These are phyloP conservation scores for Mythimna albipuncta DNA, from an alignment of 2,888 invertebrate genomes.

Conservation along the genomic window DNA sequence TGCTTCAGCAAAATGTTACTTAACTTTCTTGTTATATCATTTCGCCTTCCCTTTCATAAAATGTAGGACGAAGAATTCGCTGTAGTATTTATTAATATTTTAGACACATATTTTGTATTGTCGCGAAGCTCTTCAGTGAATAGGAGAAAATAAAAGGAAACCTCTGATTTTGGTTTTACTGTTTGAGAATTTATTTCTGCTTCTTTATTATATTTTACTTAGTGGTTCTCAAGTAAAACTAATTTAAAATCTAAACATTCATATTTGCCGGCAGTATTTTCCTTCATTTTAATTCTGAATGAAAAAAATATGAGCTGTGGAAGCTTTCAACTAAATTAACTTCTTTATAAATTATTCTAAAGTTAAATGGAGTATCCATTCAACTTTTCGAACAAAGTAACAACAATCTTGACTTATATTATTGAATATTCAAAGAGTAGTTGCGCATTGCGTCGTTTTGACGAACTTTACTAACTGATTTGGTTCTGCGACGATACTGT, in stretches of 20 bases:
- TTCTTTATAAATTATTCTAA: constrained; percentile 25
- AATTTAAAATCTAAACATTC: constrained; percentile 7
- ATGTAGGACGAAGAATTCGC: constrained; percentile 32
- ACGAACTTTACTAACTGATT: constrained; percentile 17
- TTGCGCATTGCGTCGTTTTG: constrained; percentile 51
- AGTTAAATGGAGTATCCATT: constrained; percentile 33
- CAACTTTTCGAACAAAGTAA: constrained; percentile 32
- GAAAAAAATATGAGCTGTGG: constrained; percentile 4
- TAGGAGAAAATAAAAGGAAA: not conserved
- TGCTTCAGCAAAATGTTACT: constrained; percentile 28
- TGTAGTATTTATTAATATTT: constrained; percentile 12
- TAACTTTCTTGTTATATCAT: constrained; percentile 30
- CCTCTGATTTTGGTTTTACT: not conserved
- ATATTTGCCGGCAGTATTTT: not conserved
- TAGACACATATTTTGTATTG: constrained; percentile 6
- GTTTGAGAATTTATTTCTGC: not conserved
- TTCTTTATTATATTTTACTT: not conserved
- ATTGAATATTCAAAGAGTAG: constrained; percentile 44
- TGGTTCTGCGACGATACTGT: constrained; percentile 12
- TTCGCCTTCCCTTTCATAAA: constrained; percentile 23
- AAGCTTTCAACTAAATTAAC: constrained; percentile 43
- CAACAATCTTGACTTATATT: constrained; percentile 23
- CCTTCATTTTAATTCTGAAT: not conserved
- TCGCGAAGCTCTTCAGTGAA: not conserved
- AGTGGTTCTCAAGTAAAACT: not conserved